A percentile compares a stretch with the other conserved stretches of the same genome.
These are phyloP conservation scores for Boloria euphrosyne DNA, from an alignment of 2,888 invertebrate genomes.

Conservation along the genomic window DNA sequence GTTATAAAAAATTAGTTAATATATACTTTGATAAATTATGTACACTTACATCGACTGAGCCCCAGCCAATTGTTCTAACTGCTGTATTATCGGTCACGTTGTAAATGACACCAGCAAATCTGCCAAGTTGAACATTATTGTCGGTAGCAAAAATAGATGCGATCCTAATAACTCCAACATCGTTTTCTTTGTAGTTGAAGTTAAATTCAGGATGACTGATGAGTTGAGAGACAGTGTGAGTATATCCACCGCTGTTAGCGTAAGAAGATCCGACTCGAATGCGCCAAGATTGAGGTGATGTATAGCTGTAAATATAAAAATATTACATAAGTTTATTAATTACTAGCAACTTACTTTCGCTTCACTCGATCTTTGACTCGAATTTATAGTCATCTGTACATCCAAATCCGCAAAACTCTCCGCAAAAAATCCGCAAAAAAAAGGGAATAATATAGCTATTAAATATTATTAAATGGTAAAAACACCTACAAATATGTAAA, in stretches of 20 bases:
- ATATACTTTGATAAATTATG: background rate
- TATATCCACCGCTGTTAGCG: conserved; percentile 50
- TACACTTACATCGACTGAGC: conserved; percentile 40
- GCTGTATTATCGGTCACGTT: conserved; percentile 52
- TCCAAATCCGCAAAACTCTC: no score
- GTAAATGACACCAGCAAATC: conserved; percentile 51
- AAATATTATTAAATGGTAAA: no score
- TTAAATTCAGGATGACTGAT: conserved; percentile 48
- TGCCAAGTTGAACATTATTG: conserved; percentile 44
- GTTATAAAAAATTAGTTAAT: background rate
- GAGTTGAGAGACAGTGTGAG: conserved; percentile 38
- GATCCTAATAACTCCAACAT: conserved; percentile 56
- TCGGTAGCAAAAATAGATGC: conserved; percentile 44
- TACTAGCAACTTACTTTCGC: no score
- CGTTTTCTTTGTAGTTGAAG: conserved; percentile 40
- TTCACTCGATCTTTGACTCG: no score
- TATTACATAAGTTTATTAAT: conserved; percentile 38
- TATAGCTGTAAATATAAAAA: background rate
- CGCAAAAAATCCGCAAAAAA: no score
- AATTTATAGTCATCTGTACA: no score
- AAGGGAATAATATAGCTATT: no score
- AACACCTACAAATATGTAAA: no score
- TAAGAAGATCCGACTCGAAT: conserved; percentile 52
- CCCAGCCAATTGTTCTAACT: conserved; percentile 69
- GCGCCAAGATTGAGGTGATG: conserved; percentile 30